Conservation (phyloP, 2,888 invertebrate genomes). For the Smittia sp. region DNA sequence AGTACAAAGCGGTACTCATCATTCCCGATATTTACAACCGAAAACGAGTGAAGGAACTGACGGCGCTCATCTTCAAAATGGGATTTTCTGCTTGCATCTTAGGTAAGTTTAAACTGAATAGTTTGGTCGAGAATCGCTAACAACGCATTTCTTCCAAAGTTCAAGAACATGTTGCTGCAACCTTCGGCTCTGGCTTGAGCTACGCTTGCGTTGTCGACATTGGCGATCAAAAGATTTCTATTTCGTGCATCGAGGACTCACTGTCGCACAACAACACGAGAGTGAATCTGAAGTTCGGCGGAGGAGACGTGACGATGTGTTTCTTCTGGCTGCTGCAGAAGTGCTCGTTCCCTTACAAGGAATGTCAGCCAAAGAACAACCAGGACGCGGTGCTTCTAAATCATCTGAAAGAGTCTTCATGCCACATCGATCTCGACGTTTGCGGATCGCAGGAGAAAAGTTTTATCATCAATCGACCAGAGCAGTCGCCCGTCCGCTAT, state of each 20-base stretch:
- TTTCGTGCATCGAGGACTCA: constrained; percentile 95
- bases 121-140: background rate
- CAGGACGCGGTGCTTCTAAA: constrained; percentile 77
- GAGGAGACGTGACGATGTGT: constrained; percentile 86
- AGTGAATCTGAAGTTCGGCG: constrained; percentile 81
- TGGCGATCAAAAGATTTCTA: constrained; percentile 92
- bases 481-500: constrained; percentile 65
- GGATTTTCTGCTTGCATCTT: constrained; percentile 74
- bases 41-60: constrained; percentile 78
- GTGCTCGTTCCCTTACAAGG: constrained; percentile 85
- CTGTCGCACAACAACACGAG: constrained; percentile 85
- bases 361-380: constrained; percentile 70
- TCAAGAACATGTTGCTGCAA: constrained; percentile 76
- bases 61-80: constrained; percentile 73
- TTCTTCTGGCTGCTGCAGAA: constrained; percentile 85
- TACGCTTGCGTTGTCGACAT: constrained; percentile 93
- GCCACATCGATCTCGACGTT: constrained; percentile 86
- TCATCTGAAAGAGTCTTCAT: constrained; percentile 83
- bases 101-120: constrained; percentile 15
- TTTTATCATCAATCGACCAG: constrained; percentile 71
- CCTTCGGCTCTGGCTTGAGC: constrained; percentile 78
- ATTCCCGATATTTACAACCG: constrained; percentile 89
- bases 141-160: constrained; percentile 44
- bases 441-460: constrained; percentile 84
- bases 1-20: constrained; percentile 81